Base-by-base conservation (phyloP, 2,797 vertebrate species). In the Phataginus tricuspis region DNA sequence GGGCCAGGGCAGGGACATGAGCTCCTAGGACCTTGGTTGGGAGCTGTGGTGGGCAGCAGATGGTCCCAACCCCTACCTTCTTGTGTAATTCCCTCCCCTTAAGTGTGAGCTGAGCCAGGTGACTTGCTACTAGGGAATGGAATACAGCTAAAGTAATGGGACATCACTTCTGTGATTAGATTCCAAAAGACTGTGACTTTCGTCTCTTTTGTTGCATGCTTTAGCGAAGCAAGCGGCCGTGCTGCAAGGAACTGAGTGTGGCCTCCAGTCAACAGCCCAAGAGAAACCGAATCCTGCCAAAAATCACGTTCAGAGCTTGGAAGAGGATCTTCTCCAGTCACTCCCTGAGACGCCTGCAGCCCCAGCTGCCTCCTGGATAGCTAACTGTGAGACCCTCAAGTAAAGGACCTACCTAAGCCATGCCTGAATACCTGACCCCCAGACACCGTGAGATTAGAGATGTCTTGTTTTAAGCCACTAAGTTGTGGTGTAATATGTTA, bases 391-490 rank as follows among this genome's bases (percentile, higher is more conserved):
- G 21, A 69, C 11, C 39, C 45, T 12, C 6, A 68, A 79, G n/a
- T 61, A 59, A 4, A 89, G 61, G 25, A 37, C 34, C 53, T 23
- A 79, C 25, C 49, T 49, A 29, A 15, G 21, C 68, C 51, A 74
- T 1, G 2, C 64, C 71, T 31, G 5, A 55, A 72, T 68, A 55
- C 61, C 68, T 74, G 63, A 42, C 37, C 18, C 34, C 61, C 11
- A 92, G 91, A 53, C 34, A 69, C 61, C 12, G n/a, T 69, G 59
- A 90, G 49, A 87, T 31, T 39, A 79, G 53, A 82, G 91, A 77
- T 0, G 13, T 51, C 5, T 51, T 55, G 23, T 78, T 66, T 78
- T 91, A 90, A 85, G 66, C 7, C 39, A 71, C 45, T 86, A 69
- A 25, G 4, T 69, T 79, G 79, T 16, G 16, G 27, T 34, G 29